Conservation (phyloP, 2,113 vertebrate species). For the Muntiacus reevesi region DNA sequence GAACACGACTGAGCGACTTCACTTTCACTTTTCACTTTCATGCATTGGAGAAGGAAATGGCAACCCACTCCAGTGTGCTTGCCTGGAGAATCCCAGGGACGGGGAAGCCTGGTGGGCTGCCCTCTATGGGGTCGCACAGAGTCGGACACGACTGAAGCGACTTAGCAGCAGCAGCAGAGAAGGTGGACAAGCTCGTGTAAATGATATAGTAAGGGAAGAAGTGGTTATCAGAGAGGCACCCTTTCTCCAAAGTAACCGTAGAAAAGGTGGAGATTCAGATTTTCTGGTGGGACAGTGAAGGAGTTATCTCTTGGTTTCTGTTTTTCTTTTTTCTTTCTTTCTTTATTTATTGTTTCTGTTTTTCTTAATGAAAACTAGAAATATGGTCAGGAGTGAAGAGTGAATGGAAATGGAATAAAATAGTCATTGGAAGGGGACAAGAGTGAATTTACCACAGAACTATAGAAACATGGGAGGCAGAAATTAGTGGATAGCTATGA, state of each 20-base stretch:
- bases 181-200: background rate
- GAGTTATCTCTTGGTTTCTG: background rate
- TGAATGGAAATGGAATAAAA: background rate
- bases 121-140: too few species aligned
- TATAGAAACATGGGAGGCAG: background rate
- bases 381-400: background rate
- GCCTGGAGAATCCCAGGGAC: too few species aligned
- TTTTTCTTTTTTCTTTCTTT: slow-evolving; percentile 38
- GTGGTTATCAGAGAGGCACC: background rate
- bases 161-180: background rate
- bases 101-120: too few species aligned
- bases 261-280: background rate
- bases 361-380: background rate
- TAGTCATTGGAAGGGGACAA: background rate
- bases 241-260: background rate
- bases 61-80: too few species aligned
- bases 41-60: too few species aligned
- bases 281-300: background rate
- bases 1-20: too few species aligned
- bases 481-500: background rate
- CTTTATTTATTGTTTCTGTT: background rate
- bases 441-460: background rate
- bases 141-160: too few species aligned
- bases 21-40: too few species aligned
- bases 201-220: background rate